A percentile compares a stretch with the other conserved stretches of the same genome.
Conservation (phyloP, 2,888 invertebrate genomes). For the Pimpla rufipes region DNA sequence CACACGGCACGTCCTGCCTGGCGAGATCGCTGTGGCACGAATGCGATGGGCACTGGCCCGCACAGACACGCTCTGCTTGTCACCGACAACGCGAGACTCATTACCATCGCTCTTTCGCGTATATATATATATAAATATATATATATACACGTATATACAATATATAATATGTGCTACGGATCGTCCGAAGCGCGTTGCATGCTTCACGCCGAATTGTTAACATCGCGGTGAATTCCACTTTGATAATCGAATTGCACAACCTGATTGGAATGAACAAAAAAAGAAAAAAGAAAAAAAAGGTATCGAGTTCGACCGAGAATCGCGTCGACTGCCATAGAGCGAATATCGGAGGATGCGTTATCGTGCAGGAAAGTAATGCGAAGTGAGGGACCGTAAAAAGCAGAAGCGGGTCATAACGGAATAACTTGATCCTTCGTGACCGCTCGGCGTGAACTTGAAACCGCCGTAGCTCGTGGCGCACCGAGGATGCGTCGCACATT, state of each 20-base stretch:
- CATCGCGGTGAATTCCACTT: conserved; percentile 12
- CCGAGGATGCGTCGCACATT: conserved; percentile 7
- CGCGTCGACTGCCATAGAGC: conserved; percentile 7
- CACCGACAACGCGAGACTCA: conserved; percentile 77
- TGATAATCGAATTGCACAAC: conserved; percentile 56
- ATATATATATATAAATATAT: conserved; percentile 36
- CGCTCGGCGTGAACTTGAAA: conserved; percentile 49
- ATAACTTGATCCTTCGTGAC: conserved; percentile 61
- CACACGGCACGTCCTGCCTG: conserved; percentile 45
- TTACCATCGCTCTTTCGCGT: conserved; percentile 72
- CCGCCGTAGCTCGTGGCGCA: conserved; percentile 8
- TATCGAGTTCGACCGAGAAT: not conserved
- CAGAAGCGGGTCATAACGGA: conserved; percentile 63
- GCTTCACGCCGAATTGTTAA: conserved; percentile 30
- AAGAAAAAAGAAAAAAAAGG: conserved; percentile 3
- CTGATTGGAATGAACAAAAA: conserved; percentile 8
- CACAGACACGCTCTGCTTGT: conserved; percentile 82
- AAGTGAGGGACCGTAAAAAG: conserved; percentile 34
- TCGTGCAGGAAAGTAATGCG: conserved; percentile 43
- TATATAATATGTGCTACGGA: not conserved
- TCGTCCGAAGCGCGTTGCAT: conserved; percentile 32
- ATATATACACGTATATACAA: not conserved
- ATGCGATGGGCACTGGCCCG: conserved; percentile 79
- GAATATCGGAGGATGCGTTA: conserved; percentile 11
- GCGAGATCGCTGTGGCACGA: conserved; percentile 75